Conservation (phyloP, 2,113 vertebrate genomes). For the Cairina moschata region DNA sequence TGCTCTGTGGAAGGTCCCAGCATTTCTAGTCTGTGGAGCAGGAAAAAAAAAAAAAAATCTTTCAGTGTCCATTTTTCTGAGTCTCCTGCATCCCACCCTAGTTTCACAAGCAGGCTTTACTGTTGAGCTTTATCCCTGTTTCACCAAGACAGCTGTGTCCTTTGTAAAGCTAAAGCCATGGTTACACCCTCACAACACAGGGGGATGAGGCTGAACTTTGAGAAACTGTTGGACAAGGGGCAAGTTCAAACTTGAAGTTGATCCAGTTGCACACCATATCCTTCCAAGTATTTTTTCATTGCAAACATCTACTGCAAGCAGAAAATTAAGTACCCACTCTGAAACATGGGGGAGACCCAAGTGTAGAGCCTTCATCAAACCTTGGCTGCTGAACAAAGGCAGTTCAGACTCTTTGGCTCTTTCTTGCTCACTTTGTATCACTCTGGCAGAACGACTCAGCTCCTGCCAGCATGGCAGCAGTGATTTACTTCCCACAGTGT, state of each 20-base stretch:
- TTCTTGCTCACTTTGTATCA: background rate
- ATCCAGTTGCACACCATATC: background rate
- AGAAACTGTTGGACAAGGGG: background rate
- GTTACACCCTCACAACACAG: background rate
- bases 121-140: background rate
- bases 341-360: background rate
- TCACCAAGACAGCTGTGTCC: background rate
- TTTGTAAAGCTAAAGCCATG: background rate
- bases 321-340: background rate
- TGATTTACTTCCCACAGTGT: background rate
- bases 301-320: background rate
- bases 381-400: background rate
- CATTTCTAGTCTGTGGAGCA: background rate
- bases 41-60: background rate
- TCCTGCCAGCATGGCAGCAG: background rate
- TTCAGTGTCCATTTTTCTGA: background rate
- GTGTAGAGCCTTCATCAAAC: background rate
- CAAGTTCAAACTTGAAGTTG: background rate
- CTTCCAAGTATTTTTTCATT: background rate
- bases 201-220: background rate
- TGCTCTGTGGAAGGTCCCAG: background rate
- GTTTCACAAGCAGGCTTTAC: background rate
- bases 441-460: background rate
- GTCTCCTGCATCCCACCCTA: background rate
- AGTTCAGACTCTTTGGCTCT: background rate